Conservation (phyloP, 2,113 vertebrate species). For the Sporophila hypoxantha region DNA sequence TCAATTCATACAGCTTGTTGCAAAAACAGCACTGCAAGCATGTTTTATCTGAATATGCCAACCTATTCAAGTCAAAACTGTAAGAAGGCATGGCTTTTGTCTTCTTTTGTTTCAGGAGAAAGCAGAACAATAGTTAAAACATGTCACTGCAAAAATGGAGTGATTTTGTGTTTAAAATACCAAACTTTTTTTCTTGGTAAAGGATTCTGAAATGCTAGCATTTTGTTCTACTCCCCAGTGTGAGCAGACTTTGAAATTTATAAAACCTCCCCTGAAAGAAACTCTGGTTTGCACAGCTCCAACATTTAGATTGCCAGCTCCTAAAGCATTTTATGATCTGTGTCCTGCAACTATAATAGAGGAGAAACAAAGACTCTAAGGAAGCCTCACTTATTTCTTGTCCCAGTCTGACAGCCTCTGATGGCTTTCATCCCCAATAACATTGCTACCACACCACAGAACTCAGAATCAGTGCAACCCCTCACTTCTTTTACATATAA, state of each 20-base stretch:
- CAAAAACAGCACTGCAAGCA: not conserved
- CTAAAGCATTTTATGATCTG: not conserved
- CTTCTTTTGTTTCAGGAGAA: not conserved
- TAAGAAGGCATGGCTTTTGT: not conserved
- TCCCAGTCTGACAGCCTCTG: not conserved
- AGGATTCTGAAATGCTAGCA: not conserved
- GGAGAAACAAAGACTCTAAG: not conserved
- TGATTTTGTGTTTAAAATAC: not conserved
- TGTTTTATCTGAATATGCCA: not conserved
- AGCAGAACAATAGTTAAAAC: not conserved
- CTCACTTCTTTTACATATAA: not conserved
- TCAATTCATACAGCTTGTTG: not conserved
- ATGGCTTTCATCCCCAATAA: not conserved
- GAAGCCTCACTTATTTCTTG: not conserved
- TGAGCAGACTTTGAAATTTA: not conserved
- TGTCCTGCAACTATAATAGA: not conserved
- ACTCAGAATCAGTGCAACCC: not conserved
- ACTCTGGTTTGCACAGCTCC: not conserved
- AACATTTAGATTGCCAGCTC: not conserved
- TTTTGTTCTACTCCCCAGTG: not conserved
- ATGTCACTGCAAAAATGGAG: not conserved
- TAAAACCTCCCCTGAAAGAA: not conserved
- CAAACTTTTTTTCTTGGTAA: not conserved
- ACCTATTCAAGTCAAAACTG: not conserved
- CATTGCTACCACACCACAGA: not conserved